Conservation (phyloP, 2,113 vertebrate species). For the Sinocyclocheilus anophthalmus region DNA sequence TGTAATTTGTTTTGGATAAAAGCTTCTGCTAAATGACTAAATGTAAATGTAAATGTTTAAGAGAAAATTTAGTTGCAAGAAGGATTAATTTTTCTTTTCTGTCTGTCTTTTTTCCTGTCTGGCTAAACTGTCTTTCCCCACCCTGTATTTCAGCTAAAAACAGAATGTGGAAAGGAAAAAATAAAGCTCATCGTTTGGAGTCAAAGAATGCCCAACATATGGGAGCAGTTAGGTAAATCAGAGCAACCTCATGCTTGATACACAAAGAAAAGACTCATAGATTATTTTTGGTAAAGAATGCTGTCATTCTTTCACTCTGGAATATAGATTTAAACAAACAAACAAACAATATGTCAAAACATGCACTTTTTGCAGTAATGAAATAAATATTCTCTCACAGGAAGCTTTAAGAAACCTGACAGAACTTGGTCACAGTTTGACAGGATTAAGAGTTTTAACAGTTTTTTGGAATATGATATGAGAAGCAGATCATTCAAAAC, state of each 20-base stretch:
- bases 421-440: slow-evolving; percentile 64
- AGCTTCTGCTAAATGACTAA: no score
- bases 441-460: slow-evolving; percentile 60
- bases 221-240: slow-evolving; percentile 57
- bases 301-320: background rate
- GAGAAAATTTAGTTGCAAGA: no score
- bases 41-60: no score
- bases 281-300: background rate
- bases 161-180: slow-evolving; percentile 1
- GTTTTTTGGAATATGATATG: slow-evolving; percentile 30
- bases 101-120: slow-evolving; percentile 32
- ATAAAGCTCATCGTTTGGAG: slow-evolving; percentile 25
- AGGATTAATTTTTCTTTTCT: slow-evolving; percentile 2
- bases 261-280: background rate
- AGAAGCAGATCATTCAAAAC: no score
- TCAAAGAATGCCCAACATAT: slow-evolving; percentile 58
- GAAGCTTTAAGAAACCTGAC: slow-evolving; percentile 63
- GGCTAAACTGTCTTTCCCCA: slow-evolving; percentile 27
- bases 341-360: background rate
- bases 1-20: no score
- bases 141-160: slow-evolving; percentile 44
- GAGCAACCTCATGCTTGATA: slow-evolving; percentile 50
- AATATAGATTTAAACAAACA: background rate
- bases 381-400: slow-evolving; percentile 57
- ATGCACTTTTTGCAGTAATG: background rate